phyloP scores from a whole-genome alignment of 2,888 invertebrate species.

The Andrena marginata region DNA sequence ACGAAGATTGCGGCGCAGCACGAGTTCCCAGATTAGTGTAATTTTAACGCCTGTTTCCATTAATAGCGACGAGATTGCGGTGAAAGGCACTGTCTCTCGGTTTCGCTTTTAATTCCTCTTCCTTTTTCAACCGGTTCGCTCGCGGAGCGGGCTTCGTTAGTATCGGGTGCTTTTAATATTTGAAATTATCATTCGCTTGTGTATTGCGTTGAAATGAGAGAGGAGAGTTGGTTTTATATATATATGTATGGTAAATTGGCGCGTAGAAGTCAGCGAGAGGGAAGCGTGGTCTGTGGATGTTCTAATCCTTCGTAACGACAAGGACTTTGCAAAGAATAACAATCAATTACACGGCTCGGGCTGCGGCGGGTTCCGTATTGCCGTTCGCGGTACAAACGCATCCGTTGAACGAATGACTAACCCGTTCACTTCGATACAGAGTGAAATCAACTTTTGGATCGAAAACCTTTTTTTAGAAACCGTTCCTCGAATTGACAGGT shows the following conservation, averaged over 20 bases:
- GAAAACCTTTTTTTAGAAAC: neutral
- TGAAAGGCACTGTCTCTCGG: neutral
- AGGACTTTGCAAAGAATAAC: neutral
- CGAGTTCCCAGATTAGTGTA: neutral
- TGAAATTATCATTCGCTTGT: neutral
- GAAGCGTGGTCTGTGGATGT: neutral
- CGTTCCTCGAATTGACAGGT: conserved; percentile 14
- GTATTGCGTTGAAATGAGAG: neutral
- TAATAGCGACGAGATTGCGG: conserved; percentile 9
- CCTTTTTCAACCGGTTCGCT: neutral
- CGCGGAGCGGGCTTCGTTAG: neutral
- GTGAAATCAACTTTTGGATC: neutral
- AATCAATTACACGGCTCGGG: conserved; percentile 1
- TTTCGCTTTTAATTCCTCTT: neutral
- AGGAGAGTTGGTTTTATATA: neutral
- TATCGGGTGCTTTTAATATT: neutral
- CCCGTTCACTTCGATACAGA: neutral
- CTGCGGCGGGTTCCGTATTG: neutral
- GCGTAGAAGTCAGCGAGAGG: too few species aligned
- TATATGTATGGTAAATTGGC: neutral
- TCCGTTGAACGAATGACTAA: neutral
- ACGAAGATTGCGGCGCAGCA: neutral
- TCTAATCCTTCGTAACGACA: conserved; percentile 4
- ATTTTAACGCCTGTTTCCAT: conserved; percentile 3
- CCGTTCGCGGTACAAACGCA: neutral